phyloP scores from a whole-genome alignment of 1,140 invertebrate genomes.

The Lutraria rhynchaena region DNA sequence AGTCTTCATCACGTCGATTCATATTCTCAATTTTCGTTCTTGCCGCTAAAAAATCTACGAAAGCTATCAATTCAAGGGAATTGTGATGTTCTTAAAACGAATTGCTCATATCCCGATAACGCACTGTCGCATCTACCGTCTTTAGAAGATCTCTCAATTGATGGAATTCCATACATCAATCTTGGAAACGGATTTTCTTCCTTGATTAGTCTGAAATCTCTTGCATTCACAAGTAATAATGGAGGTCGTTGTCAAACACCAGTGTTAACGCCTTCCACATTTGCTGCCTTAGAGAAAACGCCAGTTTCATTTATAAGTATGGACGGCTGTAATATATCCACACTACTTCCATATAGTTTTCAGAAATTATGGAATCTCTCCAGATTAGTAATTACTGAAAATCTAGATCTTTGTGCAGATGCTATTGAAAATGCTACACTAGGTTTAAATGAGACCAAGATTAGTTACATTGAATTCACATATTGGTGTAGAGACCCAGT shows the following conservation, averaged over 20 bases:
- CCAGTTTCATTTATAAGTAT: background rate
- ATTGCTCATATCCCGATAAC: slow-evolving; percentile 4
- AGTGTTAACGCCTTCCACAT: background rate
- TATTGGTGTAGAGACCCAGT: slow-evolving; percentile 3
- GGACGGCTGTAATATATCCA: background rate
- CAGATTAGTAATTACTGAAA: slow-evolving; percentile 1
- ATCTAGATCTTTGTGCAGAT: background rate
- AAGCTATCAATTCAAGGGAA: background rate
- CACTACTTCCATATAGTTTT: background rate
- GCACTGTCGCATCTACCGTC: background rate
- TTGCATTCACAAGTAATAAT: background rate
- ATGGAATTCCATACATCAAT: background rate
- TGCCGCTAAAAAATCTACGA: background rate
- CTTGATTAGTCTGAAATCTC: background rate
- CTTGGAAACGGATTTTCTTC: slow-evolving; percentile 6
- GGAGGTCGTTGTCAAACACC: background rate
- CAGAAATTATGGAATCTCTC: background rate
- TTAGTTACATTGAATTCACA: background rate
- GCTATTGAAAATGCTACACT: slow-evolving; percentile 20
- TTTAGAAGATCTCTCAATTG: slow-evolving; percentile 4
- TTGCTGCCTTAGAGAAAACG: background rate
- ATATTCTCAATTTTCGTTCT: background rate
- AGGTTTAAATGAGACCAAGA: slow-evolving; percentile 32
- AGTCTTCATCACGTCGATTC: background rate
- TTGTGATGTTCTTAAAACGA: background rate